phyloP scores from a whole-genome alignment of 2,113 vertebrate genomes.

The Gasterosteus nipponicus region DNA sequence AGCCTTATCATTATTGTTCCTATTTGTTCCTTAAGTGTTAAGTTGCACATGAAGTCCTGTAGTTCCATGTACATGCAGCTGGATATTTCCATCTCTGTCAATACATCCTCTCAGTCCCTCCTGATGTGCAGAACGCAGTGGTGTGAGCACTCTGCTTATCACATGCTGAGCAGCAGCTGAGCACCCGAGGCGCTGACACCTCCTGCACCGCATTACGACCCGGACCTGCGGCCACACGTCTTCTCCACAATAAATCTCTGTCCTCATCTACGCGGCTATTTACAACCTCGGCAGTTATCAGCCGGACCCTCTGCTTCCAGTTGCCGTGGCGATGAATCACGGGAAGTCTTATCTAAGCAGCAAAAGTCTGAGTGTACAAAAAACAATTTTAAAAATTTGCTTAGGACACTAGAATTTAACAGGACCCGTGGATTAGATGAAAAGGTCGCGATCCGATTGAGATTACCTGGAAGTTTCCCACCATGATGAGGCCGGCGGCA shows the following conservation, averaged over 20 bases:
- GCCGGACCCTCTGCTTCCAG: neutral
- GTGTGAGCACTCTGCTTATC: neutral
- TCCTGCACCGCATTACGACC: neutral
- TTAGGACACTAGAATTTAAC: no score
- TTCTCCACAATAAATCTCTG: neutral
- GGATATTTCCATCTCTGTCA: no score
- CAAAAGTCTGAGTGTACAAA: neutral
- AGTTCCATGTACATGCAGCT: no score
- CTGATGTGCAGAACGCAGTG: no score
- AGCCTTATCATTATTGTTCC: no score
- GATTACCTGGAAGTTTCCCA: constrained; percentile 90
- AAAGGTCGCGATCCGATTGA: neutral
- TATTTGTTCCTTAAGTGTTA: no score
- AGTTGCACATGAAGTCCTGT: no score
- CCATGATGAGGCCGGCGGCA: constrained; percentile 86
- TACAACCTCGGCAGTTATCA: neutral
- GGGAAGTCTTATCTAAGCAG: constrained; percentile 8
- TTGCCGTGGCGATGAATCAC: constrained; percentile 33
- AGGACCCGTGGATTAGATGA: no score
- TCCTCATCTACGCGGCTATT: neutral
- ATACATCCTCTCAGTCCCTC: no score
- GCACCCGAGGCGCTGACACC: constrained; percentile 14
- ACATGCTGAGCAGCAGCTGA: neutral
- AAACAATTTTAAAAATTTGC: neutral
- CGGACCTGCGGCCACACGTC: neutral